Base-by-base conservation (phyloP, 2,888 invertebrate species). In the Thereva nobilitata region DNA sequence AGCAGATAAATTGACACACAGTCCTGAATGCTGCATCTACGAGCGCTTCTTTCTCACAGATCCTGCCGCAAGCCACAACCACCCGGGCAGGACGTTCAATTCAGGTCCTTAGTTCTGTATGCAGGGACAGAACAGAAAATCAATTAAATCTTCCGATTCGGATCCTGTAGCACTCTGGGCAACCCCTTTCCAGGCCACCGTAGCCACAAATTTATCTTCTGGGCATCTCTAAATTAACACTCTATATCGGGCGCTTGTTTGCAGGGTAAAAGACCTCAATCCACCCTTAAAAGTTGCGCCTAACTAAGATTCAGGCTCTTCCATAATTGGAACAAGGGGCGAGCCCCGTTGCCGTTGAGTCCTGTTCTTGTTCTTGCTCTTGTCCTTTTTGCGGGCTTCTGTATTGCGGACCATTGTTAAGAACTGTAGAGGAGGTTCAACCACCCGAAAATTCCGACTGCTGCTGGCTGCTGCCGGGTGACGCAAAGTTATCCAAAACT, bases 161-260 rank as follows among this genome's bases (percentile, higher is more conserved):
- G 42, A 52, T 63, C n/a, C 50, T 8, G 50, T 40, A 50, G 37
- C 52, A 63, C n/a, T 35, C 40, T 38, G 37, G 49, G 49, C 40
- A 59, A 12, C 12, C 49, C n/a, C 12, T 37, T 5, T 6, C 10
- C 49, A n/a, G 2, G 6, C 49, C 12, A n/a, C 9, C 10, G 10
- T 52, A 49, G 23, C 63, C 63, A 42, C 63, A 52, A 63, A 63
- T 50, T 63, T 63, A 50, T 50, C 52, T 50, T 63, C 50, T 63
- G 52, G 63, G 50, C 42, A 41, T 63, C 40, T 63, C 63, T 63
- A 63, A 63, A 63, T 63, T 63, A 63, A 63, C 63, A 63, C 63
- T 54, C 54, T 41, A 41, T 59, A 47, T 47, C 59, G 59, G 40
- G 59, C 40, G 45, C 59, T 49, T 59, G 49, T 59, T 59, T 49